phyloP scores from a whole-genome alignment of 2,797 vertebrate species.

The Erithacus rubecula region DNA sequence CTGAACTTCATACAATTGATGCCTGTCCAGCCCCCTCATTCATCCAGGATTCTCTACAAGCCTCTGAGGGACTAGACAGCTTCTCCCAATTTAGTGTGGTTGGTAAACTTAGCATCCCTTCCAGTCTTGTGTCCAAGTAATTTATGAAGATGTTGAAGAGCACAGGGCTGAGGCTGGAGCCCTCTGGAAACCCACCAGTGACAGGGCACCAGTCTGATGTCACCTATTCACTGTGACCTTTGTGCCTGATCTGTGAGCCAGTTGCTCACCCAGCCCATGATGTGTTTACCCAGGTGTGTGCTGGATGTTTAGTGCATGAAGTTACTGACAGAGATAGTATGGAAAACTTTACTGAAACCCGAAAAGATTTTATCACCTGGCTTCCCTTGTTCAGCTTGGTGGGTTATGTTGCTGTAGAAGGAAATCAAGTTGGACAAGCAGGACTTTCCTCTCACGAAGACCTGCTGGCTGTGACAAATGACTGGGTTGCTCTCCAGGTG shows the following conservation, averaged over 20 bases:
- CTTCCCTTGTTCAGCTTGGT: neutral
- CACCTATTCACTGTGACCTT: neutral
- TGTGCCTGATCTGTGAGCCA: fast-evolving
- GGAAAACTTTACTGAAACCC: neutral
- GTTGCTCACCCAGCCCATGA: fast-evolving
- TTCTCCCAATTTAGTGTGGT: neutral
- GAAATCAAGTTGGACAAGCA: neutral
- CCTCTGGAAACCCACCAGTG: neutral
- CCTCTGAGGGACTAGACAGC: neutral
- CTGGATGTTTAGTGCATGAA: neutral
- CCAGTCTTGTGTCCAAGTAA: fast-evolving
- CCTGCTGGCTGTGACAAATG: neutral
- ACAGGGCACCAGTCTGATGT: neutral
- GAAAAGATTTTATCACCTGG: neutral
- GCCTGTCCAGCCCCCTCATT: neutral
- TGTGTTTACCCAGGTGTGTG: neutral
- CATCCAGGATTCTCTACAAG: neutral
- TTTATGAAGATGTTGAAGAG: neutral
- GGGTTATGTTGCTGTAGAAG: neutral
- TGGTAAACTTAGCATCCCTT: neutral
- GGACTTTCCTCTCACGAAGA: neutral
- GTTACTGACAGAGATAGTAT: neutral
- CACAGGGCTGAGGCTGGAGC: neutral
- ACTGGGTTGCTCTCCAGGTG: neutral
- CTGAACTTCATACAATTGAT: neutral